Evolutionary conservation across 2,113 vertebrate genomes (phyloP), one percentile per base, ranked within the genome.

Genomic region (Istiophorus platypterus): DNA sequence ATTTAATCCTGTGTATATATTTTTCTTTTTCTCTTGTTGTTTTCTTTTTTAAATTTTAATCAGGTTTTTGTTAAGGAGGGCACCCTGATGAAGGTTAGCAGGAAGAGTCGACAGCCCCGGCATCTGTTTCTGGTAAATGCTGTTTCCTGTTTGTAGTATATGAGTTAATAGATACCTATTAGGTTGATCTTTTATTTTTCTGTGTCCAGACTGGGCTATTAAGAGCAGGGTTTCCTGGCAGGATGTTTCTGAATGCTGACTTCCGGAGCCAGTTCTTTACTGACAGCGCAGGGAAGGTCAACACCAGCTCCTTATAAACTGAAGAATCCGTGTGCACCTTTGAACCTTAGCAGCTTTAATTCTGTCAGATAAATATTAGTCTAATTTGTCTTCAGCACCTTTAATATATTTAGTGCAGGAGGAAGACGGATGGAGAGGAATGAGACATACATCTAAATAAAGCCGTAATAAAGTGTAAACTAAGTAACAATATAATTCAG

Each of bases 21-120:
- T 58, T 65, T 45, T 52, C 62, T 47, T 51, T 18, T 26, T 51
- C 1, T 17, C 11, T 29, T 7, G 12, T 20, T 71, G 39, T 72
- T 57, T 72, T 4, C 14, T 54, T n/a, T n/a, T n/a, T n/a, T n/a
- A n/a, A n/a, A n/a, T n/a, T n/a, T 14, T 29, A 7, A 34, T 73
- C 94, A 99, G 98, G 92, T 96, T 80, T 99, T 99, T 91, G 95
- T 99, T 76, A 99, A 99, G 89, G 98, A 99, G 89, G 98, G 98
- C 75, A 98, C 97, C 0, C 92, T 99, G 88, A 97, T 97, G 97
- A 99, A 98, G 94, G 96, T 99, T 72, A 97, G 96, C 65, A 95
- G 96, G 66, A 98, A 96, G 90, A 96, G 82, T 86, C 93, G 89
- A 72, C 97, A 97, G 62, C 97, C 98, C 69, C 95, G 98, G 12